Conservation (phyloP, 1,140 invertebrate genomes). For the Trichoplusia ni region DNA sequence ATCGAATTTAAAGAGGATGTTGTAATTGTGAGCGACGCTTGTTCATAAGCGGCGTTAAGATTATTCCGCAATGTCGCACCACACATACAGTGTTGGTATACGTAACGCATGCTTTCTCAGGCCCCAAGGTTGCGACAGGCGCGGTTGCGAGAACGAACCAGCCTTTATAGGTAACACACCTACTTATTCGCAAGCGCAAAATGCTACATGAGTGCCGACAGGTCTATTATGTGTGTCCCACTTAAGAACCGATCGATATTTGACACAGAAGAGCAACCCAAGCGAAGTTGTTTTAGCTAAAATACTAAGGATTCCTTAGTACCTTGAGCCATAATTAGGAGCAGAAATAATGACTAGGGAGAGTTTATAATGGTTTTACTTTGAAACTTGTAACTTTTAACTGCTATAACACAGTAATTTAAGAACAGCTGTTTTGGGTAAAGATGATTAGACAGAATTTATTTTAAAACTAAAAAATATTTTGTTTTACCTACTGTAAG, state of each 20-base stretch:
- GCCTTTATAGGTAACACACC: slow-evolving; percentile 49
- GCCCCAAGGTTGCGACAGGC: slow-evolving; percentile 43
- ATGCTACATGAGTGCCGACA: slow-evolving; percentile 22
- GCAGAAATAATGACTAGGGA: neutral
- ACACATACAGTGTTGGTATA: slow-evolving; percentile 28
- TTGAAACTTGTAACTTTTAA: too few species aligned
- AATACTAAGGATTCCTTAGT: neutral
- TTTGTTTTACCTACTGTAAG: too few species aligned
- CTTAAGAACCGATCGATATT: slow-evolving; percentile 26
- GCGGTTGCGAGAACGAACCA: slow-evolving; percentile 42
- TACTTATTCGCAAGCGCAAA: slow-evolving; percentile 35
- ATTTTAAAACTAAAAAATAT: too few species aligned
- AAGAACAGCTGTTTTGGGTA: too few species aligned
- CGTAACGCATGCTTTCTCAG: slow-evolving; percentile 51
- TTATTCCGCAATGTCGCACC: slow-evolving; percentile 34
- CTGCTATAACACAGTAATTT: too few species aligned
- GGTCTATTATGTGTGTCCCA: slow-evolving; percentile 27
- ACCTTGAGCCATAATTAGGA: too few species aligned
- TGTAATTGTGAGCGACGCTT: slow-evolving; percentile 39
- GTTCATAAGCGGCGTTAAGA: slow-evolving; percentile 36
- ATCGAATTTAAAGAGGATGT: slow-evolving; percentile 36
- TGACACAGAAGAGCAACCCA: slow-evolving; percentile 9
- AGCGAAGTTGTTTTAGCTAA: neutral
- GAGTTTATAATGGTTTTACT: too few species aligned
- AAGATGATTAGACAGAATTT: neutral